Evolutionary conservation across 2,113 vertebrate species (phyloP).

Genomic region (Seriola dumerili): DNA sequence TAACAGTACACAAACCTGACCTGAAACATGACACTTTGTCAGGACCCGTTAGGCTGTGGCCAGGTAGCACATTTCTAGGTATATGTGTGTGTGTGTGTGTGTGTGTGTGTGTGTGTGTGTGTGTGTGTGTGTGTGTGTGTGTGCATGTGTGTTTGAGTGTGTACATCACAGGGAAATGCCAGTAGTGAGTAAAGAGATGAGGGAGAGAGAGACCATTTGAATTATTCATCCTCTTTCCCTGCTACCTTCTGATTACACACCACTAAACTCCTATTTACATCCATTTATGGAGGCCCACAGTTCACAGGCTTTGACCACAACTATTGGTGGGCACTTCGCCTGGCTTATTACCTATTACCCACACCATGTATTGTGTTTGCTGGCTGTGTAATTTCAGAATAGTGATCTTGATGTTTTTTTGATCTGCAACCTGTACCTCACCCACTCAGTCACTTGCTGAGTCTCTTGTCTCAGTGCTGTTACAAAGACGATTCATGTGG

Average conservation of each 20-base stretch:
- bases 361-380: constrained; percentile 23
- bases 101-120: neutral
- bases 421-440: neutral
- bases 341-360: constrained; percentile 52
- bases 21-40: neutral
- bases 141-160: neutral
- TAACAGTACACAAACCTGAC: neutral
- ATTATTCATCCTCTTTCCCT: constrained; percentile 71
- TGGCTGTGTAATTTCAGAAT: constrained; percentile 29
- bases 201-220: constrained; percentile 38
- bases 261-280: constrained; percentile 72
- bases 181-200: constrained; percentile 18
- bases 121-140: too few relatives aligned
- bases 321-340: constrained; percentile 36
- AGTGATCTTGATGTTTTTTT: neutral
- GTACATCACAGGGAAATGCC: constrained; percentile 2
- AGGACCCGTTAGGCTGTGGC: neutral
- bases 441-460: neutral
- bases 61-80: neutral
- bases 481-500: neutral
- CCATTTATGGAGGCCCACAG: constrained; percentile 59
- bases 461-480: constrained; percentile 4
- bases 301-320: constrained; percentile 64
- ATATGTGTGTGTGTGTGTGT: neutral
- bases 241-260: constrained; percentile 67